phyloP scores from a whole-genome alignment of 2,113 vertebrate species.

The Chloroceryle aenea region DNA sequence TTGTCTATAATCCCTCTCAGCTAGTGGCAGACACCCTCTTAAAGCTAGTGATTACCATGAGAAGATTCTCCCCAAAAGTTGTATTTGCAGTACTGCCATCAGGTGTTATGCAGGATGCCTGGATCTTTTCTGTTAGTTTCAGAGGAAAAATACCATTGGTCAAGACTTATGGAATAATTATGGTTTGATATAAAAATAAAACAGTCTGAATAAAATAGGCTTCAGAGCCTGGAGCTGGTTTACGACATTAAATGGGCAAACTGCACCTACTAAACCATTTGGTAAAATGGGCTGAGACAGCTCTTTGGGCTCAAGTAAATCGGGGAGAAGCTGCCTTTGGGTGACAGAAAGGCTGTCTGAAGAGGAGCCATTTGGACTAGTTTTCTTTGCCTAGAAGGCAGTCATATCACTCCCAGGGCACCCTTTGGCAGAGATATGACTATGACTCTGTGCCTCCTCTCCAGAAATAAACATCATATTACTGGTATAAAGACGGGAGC shows the following conservation, averaged over 20 bases:
- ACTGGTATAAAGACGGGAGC: background rate
- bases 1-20: constrained; percentile 9
- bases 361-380: background rate
- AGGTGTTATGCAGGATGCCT: background rate
- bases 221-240: background rate
- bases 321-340: background rate
- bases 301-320: background rate
- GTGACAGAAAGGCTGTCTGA: background rate
- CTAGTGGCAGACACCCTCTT: background rate
- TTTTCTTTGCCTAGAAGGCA: background rate
- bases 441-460: background rate
- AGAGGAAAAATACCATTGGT: background rate
- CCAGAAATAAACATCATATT: background rate
- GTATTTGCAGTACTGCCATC: background rate
- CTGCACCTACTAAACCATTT: background rate
- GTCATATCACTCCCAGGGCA: background rate
- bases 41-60: background rate
- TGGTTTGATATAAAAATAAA: background rate
- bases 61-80: background rate
- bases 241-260: background rate
- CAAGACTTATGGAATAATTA: background rate
- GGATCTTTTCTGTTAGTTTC: background rate
- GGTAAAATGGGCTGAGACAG: background rate
- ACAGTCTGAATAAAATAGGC: background rate
- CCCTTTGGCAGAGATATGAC: background rate